These are phyloP conservation scores for Hypomecis punctinalis DNA, from an alignment of 2,888 invertebrate genomes.

Conservation along the genomic window DNA sequence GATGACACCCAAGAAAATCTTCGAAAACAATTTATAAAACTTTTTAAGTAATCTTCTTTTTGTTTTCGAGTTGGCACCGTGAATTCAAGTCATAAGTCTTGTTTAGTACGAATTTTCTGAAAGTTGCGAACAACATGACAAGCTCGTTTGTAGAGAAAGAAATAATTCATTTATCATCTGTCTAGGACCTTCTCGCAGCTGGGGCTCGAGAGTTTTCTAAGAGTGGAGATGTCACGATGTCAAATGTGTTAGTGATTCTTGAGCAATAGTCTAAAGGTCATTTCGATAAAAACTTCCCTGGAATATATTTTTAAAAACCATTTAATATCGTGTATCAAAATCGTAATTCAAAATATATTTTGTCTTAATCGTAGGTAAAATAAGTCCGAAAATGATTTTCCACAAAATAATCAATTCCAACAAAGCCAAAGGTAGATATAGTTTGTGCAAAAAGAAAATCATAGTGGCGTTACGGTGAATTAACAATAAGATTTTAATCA, in stretches of 20 bases:
- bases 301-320: too few species aligned
- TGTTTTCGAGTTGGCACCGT: background rate
- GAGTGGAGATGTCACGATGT: constrained; percentile 2
- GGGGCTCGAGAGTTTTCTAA: constrained; percentile 14
- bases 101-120: constrained; percentile 12
- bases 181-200: constrained; percentile 13
- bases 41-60: background rate
- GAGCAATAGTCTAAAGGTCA: background rate
- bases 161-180: constrained; percentile 20
- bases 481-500: too few species aligned
- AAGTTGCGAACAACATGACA: constrained; percentile 10
- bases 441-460: too few species aligned
- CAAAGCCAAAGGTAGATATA: too few species aligned
- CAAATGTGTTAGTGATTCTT: constrained; percentile 33
- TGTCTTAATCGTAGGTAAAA: too few species aligned
- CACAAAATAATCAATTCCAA: too few species aligned
- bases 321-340: too few species aligned
- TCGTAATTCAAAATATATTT: too few species aligned
- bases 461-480: too few species aligned
- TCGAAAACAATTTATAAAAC: background rate
- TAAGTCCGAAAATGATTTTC: too few species aligned
- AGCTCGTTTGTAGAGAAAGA: constrained; percentile 8
- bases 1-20: background rate
- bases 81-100: constrained; percentile 4
- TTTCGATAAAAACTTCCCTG: background rate